phyloP scores from a whole-genome alignment of 1,140 invertebrate genomes.

The Camponotus floridanus region DNA sequence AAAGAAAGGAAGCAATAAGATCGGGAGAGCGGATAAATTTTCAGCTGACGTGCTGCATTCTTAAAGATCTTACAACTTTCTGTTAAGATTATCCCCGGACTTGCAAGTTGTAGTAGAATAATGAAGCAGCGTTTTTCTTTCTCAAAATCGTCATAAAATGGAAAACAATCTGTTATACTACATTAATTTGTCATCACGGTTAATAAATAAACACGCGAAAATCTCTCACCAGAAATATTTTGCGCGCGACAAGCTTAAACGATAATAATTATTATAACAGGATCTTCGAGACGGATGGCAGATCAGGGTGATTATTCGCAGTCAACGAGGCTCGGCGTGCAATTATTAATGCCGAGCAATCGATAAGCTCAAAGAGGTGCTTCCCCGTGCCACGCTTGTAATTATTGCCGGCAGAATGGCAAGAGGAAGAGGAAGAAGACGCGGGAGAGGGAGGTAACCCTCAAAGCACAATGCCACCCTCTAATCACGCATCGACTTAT shows the following conservation, averaged over 20 bases:
- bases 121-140: constrained; percentile 8
- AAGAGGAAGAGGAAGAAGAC: constrained; percentile 72
- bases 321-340: constrained; percentile 72
- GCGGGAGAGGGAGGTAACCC: constrained; percentile 62
- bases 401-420: constrained; percentile 79
- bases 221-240: not conserved
- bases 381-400: constrained; percentile 80
- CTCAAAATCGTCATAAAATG: constrained; percentile 1
- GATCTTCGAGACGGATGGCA: constrained; percentile 63
- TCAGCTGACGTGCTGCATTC: constrained; percentile 55
- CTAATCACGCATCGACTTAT: constrained; percentile 86
- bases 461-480: constrained; percentile 85
- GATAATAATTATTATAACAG: constrained; percentile 55
- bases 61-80: constrained; percentile 56
- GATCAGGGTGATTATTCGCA: constrained; percentile 71
- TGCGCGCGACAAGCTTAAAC: not conserved
- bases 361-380: constrained; percentile 84
- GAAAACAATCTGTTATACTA: not conserved
- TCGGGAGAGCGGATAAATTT: constrained; percentile 48
- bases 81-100: constrained; percentile 32
- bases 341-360: constrained; percentile 85
- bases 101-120: constrained; percentile 35
- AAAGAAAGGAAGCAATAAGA: constrained; percentile 42
- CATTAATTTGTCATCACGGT: not conserved
- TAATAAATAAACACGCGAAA: not conserved